phyloP scores from a whole-genome alignment of 2,888 invertebrate species.

The Urechis unicinctus region DNA sequence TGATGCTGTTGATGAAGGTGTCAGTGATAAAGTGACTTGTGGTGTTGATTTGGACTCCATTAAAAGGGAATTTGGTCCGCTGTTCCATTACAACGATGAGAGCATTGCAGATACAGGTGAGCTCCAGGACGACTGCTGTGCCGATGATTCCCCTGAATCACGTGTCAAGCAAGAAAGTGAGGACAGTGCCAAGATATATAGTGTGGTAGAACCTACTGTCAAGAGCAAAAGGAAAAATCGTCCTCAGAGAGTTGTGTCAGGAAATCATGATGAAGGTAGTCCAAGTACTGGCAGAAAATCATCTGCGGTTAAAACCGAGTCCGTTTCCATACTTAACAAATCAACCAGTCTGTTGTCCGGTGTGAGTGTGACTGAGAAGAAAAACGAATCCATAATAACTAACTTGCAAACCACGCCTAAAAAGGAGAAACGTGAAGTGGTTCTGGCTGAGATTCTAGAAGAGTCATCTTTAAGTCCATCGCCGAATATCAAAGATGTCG shows the following conservation, averaged over 20 bases:
- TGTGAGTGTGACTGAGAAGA: neutral
- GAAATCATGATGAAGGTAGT: neutral
- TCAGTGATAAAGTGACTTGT: too few species aligned
- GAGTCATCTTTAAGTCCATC: too few species aligned
- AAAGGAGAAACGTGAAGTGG: neutral
- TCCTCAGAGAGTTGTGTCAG: slow-evolving; percentile 2
- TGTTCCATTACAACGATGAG: neutral
- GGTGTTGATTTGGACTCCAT: neutral
- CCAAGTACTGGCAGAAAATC: neutral
- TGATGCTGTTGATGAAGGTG: neutral
- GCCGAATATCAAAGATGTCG: slow-evolving; percentile 1
- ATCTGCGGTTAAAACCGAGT: neutral
- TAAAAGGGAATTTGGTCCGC: slow-evolving; percentile 3
- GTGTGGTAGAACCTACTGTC: neutral
- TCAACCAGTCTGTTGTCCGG: neutral
- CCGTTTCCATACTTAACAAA: neutral
- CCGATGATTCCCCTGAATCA: too few species aligned
- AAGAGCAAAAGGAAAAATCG: slow-evolving; percentile 4
- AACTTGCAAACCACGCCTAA: neutral
- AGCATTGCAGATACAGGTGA: too few species aligned
- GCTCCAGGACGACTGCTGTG: too few species aligned
- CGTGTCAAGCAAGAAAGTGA: too few species aligned
- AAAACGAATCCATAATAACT: neutral
- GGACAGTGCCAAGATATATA: too few species aligned
- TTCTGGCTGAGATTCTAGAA: neutral